phyloP scores from a whole-genome alignment of 2,888 invertebrate species.

The Odontomyia ornata region DNA sequence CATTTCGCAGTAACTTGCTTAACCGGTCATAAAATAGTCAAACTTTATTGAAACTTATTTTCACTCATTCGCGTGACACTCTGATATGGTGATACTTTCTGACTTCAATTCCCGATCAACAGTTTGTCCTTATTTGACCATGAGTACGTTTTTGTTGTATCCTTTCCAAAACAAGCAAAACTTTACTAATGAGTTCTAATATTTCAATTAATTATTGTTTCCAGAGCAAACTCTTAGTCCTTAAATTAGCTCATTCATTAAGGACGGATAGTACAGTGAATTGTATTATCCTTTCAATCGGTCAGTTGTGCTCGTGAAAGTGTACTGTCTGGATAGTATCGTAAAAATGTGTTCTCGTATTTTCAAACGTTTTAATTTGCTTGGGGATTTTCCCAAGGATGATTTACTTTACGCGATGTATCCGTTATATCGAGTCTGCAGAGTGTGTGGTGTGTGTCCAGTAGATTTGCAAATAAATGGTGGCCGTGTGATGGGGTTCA shows the following conservation, averaged over 20 bases:
- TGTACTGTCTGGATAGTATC: background rate
- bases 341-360: background rate
- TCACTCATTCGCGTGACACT: background rate
- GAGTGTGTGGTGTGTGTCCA: conserved; percentile 35
- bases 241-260: conserved; percentile 4
- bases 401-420: conserved; percentile 36
- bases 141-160: background rate
- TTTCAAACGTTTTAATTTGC: background rate
- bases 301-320: background rate
- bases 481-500: conserved; percentile 6
- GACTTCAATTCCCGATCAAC: background rate
- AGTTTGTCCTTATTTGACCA: background rate
- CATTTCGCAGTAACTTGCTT: too few species aligned
- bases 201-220: conserved; percentile 23
- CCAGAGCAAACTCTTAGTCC: background rate
- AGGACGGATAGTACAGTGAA: background rate
- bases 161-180: conserved; percentile 11
- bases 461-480: background rate
- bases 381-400: conserved; percentile 29
- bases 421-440: conserved; percentile 34
- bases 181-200: conserved; percentile 18
- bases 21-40: too few species aligned
- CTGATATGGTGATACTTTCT: background rate
- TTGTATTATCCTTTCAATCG: background rate
- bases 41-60: background rate